These are phyloP conservation scores for Pleuronectes platessa DNA, from an alignment of 2,113 vertebrate species.

Conservation along the genomic window DNA sequence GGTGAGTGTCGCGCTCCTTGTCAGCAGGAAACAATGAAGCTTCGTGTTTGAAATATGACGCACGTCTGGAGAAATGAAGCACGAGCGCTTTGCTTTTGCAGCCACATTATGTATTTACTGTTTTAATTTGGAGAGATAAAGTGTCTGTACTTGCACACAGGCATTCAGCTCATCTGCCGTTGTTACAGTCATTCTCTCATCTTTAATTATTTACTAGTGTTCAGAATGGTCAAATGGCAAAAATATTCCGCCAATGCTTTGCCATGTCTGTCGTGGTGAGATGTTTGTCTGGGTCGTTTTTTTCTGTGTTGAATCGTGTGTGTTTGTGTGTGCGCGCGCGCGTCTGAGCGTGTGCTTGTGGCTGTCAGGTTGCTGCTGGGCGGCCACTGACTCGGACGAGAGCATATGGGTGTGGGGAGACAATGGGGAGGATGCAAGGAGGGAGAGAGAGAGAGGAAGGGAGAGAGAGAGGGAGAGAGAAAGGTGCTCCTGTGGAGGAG, in stretches of 20 bases:
- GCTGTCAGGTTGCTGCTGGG: slow-evolving; percentile 63
- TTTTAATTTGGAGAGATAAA: background rate
- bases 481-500: slow-evolving; percentile 52
- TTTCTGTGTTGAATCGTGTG: slow-evolving; percentile 15
- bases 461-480: background rate
- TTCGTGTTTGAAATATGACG: background rate
- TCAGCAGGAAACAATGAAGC: background rate
- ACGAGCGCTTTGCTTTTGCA: background rate
- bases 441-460: no score
- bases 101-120: background rate
- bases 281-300: slow-evolving; percentile 23
- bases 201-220: background rate
- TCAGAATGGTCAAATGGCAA: background rate
- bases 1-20: slow-evolving; percentile 76
- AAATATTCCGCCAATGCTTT: background rate
- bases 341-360: slow-evolving; percentile 11
- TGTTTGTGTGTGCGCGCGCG: background rate
- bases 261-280: background rate
- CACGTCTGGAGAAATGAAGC: background rate
- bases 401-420: slow-evolving; percentile 56
- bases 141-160: background rate
- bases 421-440: slow-evolving; percentile 46
- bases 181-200: background rate
- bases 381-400: slow-evolving; percentile 53
- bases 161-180: background rate